Evolutionary conservation across 1,140 invertebrate species (phyloP), one percentile per base, ranked within the genome.

Genomic region (Drosophila bipectinata): DNA sequence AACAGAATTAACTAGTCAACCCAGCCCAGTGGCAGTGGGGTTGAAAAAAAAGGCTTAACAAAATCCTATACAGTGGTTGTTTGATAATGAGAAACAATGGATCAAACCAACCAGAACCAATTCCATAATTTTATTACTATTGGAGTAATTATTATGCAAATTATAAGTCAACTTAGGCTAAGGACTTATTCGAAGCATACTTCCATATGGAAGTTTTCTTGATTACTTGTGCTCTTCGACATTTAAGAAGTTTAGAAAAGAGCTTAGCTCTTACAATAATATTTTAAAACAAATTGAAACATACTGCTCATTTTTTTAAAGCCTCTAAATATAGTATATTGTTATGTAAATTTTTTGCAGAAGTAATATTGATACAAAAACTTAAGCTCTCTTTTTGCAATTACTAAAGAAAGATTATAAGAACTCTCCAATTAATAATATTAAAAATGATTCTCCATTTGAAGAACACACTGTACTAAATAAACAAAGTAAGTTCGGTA

Each of bases 1-100:
- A 85, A 85, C 68, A 85, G 82, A 77, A 85, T 85, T 85, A 87
- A 81, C 63, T 76, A 68, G 60, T 81, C 77, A 82, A 72, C 69
- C 51, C 39, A 15, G 55, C 69, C 51, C 39, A 15, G 55, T 49
- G 63, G 26, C 21, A 15, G 8, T 28, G 32, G 66, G 66, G 66
- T 69, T 68, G 66, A 56, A 68, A 28, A 28, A 26, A 69, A 48
- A 10, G 30, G 7, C 24, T 26, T 44, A 24, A 47, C 15, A 47
- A 21, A 15, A 14, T 6, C 4, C 14, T 30, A 30, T 30, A 69
- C 60, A 67, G 63, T 66, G 34, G 32, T 57, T 52, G 49, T 4
- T 45, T 7, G 41, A 12, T 28, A 48, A 8, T 0, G 6, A 0
- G 44, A 44, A 61, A 53, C 9, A 26, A 30, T 21, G 9, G 18